A percentile compares a stretch with the other conserved stretches of the same genome.
Conservation (phyloP, 2,888 invertebrate species). For the Limenitis camilla region DNA sequence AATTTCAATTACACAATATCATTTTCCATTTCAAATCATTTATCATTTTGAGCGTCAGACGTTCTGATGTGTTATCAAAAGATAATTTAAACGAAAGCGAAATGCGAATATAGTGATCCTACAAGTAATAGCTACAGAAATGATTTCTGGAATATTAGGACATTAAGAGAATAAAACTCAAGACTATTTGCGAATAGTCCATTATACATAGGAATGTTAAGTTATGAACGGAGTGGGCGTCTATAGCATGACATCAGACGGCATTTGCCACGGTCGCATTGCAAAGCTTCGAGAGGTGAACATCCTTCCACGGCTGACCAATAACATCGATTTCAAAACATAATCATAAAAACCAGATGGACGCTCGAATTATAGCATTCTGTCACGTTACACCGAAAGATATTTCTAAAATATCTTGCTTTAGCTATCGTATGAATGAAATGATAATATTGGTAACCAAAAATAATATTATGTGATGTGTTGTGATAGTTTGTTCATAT, state of each 20-base stretch:
- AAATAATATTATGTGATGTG: too few relatives aligned
- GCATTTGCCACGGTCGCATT: conserved; percentile 34
- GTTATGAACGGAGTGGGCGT: conserved; percentile 36
- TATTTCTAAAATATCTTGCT: conserved; percentile 19
- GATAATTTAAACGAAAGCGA: conserved; percentile 10
- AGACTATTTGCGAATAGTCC: background rate
- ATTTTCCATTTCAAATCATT: conserved; percentile 11
- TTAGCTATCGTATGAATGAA: conserved; percentile 14
- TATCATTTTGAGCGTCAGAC: conserved; percentile 12
- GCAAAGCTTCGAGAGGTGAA: conserved; percentile 47
- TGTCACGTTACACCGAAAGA: conserved; percentile 23
- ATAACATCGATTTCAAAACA: conserved; percentile 42
- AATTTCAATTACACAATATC: conserved; percentile 11
- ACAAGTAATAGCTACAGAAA: background rate
- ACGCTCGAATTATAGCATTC: conserved; percentile 31
- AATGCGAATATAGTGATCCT: background rate
- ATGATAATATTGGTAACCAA: conserved; percentile 10
- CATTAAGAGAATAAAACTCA: background rate
- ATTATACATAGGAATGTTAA: conserved; percentile 28
- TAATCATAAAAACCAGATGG: conserved; percentile 47
- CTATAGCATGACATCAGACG: conserved; percentile 53
- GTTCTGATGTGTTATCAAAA: conserved; percentile 13
- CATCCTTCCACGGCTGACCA: conserved; percentile 55
- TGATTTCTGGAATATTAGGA: background rate
- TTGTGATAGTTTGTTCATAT: too few relatives aligned